phyloP scores from a whole-genome alignment of 2,797 vertebrate species.

The Mormyrops boulengeri region DNA sequence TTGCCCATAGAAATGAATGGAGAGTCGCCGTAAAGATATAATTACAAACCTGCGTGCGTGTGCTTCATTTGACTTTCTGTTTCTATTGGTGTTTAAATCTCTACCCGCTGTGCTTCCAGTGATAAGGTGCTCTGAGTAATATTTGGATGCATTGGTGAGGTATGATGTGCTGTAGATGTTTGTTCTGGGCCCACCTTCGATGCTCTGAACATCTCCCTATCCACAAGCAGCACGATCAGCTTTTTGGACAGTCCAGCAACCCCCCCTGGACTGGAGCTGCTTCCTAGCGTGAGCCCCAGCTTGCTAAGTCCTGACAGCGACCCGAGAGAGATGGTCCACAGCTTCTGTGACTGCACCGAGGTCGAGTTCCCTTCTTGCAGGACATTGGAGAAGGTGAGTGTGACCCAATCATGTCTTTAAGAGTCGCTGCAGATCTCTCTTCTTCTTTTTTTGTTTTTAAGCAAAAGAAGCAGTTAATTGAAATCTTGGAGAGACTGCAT shows the following conservation, averaged over 20 bases:
- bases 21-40: too few species aligned
- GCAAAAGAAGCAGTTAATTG: neutral
- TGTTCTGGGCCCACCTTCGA: neutral
- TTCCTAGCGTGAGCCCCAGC: constrained; percentile 25
- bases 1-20: too few species aligned
- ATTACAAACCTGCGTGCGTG: neutral
- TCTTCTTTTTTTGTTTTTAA: neutral
- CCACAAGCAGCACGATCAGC: constrained; percentile 44
- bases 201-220: constrained; percentile 16
- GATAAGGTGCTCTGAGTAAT: neutral
- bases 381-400: constrained; percentile 25
- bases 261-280: constrained; percentile 13
- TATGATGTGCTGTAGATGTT: neutral
- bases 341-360: constrained; percentile 35
- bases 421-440: neutral
- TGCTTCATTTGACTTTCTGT: neutral
- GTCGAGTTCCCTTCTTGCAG: constrained; percentile 34
- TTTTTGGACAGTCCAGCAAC: constrained; percentile 40
- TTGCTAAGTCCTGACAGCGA: constrained; percentile 17
- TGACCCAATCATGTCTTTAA: neutral
- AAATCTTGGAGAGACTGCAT: neutral
- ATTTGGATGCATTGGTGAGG: neutral
- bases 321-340: constrained; percentile 23
- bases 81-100: neutral
- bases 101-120: neutral